Evolutionary conservation across 1,140 invertebrate genomes (phyloP), one percentile per base, ranked within the genome.

Genomic region (Nasonia longicornis): DNA sequence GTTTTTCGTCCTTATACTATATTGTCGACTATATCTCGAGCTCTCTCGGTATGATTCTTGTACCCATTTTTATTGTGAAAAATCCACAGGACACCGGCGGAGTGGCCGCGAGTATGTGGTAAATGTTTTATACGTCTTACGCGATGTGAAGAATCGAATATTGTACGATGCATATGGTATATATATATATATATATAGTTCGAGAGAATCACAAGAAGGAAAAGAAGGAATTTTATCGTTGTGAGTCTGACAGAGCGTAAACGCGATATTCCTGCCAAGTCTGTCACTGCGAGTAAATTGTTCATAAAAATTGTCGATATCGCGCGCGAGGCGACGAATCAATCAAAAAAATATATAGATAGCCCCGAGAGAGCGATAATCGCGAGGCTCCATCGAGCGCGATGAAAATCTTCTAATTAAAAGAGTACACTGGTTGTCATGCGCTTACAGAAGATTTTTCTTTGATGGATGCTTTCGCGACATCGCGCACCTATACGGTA

Each of bases 61-160:
- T 38, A 64, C n/a, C 58, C 4, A 45, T 64, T 72, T 79, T 63
- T 58, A 72, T 63, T 79, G 69, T 79, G 38, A 79, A 79, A 52
- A 69, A 26, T 4, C 52, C 52, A 58, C 52, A n/a, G 52, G 52
- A n/a, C 52, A 4, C 14, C 3, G 2, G 52, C 16, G 20, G 35
- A 64, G 0, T n/a, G 48, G 26, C 52, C 29, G 42, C 52, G 52
- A 76, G 29, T 64, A 26, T 1, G 63, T 69, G 79, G 45, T n/a
- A 38, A 80, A 80, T 58, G 72, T 80, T 80, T 80, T 75, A 69
- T 80, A 75, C 72, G 72, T 75, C 4, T 38, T 38, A 38, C 42
- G 8, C 64, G 20, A 58, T 45, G 8, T 63, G 26, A 22, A 79
- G 45, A 67, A 58, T 58, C 29, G 20, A 35, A 71, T 58, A n/a